phyloP scores from a whole-genome alignment of 2,113 vertebrate genomes.

The Gavia stellata region DNA sequence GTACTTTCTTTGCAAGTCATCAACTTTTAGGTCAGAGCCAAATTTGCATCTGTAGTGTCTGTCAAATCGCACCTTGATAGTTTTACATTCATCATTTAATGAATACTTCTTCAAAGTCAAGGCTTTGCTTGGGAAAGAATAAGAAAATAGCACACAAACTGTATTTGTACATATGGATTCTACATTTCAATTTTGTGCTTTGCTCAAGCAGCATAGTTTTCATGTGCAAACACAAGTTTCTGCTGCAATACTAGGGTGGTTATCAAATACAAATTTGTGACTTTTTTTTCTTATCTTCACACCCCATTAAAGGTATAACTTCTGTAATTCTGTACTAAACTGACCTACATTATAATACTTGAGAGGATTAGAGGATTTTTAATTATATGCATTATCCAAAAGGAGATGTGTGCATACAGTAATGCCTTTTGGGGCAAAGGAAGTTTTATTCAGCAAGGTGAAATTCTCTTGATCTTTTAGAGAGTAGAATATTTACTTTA shows the following conservation, averaged over 20 bases:
- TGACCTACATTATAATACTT: background rate
- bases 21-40: background rate
- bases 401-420: background rate
- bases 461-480: background rate
- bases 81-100: background rate
- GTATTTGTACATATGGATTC: background rate
- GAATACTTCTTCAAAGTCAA: background rate
- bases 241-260: background rate
- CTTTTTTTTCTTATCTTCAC: background rate
- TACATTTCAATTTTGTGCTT: background rate
- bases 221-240: background rate
- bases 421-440: background rate
- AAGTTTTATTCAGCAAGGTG: background rate
- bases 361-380: background rate
- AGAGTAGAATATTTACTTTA: background rate
- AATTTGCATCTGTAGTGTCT: background rate
- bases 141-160: background rate
- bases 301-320: background rate
- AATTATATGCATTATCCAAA: background rate
- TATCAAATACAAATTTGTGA: background rate
- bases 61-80: background rate
- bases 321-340: background rate
- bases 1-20: background rate
- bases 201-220: background rate
- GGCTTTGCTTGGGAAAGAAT: background rate